Evolutionary conservation across 1,140 invertebrate genomes (phyloP).

Genomic region (Cryptotermes secundus): DNA sequence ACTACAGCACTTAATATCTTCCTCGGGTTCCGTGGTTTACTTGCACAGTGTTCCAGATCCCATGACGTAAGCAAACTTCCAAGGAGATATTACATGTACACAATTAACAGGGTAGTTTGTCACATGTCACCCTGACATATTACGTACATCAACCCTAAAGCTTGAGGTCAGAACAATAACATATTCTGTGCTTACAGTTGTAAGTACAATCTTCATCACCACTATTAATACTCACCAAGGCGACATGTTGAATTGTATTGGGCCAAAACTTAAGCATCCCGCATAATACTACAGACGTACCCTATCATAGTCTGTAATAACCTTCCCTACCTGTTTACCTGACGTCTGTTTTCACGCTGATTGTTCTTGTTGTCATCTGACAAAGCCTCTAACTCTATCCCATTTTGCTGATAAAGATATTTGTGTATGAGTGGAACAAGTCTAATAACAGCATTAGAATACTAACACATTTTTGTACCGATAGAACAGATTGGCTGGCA

Average conservation of each 20-base stretch:
- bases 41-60: not conserved
- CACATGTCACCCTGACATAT: not conserved
- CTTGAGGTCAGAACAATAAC: constrained; percentile 8
- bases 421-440: not conserved
- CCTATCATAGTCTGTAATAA: not conserved
- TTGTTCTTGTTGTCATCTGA: not conserved
- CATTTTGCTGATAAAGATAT: not conserved
- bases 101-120: constrained; percentile 19
- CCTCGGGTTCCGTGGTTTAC: too few relatives aligned
- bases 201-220: constrained; percentile 2
- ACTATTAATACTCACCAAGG: not conserved
- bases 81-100: not conserved
- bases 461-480: too few relatives aligned
- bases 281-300: not conserved
- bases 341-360: not conserved
- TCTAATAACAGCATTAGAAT: too few relatives aligned
- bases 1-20: too few relatives aligned
- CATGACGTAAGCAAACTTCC: not conserved
- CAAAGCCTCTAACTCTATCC: not conserved
- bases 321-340: constrained; percentile 9
- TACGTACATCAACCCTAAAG: not conserved
- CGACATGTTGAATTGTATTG: constrained; percentile 8
- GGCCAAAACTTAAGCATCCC: constrained; percentile 1
- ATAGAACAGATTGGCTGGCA: too few relatives aligned
- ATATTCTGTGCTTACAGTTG: not conserved